A percentile compares a stretch with the other conserved stretches of the same genome.
Evolutionary conservation across 2,888 invertebrate species (phyloP).

Genomic region (Heliconius sara): DNA sequence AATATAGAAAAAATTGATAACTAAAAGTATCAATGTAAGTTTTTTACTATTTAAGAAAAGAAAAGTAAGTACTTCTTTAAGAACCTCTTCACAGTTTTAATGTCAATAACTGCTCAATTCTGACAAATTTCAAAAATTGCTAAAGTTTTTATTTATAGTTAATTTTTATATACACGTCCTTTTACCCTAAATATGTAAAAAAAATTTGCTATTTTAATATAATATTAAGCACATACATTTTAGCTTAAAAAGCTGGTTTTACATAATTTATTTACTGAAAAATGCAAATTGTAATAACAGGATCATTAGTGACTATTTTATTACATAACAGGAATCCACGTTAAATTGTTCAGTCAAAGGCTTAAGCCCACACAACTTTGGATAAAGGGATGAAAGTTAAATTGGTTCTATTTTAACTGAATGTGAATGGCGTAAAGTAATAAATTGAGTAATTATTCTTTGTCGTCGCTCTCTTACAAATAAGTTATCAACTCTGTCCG

Average conservation of each 20-base stretch:
- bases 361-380: conserved; percentile 57
- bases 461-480: conserved; percentile 21
- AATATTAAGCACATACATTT: no score
- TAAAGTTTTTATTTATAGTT: background rate
- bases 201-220: no score
- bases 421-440: conserved; percentile 57
- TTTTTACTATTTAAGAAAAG: no score
- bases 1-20: background rate
- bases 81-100: background rate
- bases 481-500: conserved; percentile 18
- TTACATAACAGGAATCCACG: conserved; percentile 45
- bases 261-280: conserved; percentile 32
- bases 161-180: background rate
- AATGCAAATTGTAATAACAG: conserved; percentile 42
- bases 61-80: background rate
- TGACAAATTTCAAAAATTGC: background rate
- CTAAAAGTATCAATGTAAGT: no score
- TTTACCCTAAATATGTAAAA: no score
- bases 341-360: conserved; percentile 57
- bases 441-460: conserved; percentile 77
- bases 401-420: conserved; percentile 64
- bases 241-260: no score
- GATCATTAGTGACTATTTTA: conserved; percentile 47
- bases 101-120: background rate
- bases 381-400: conserved; percentile 65